Base-by-base conservation (phyloP, 2,888 invertebrate genomes). In the Crioceris asparagi region DNA sequence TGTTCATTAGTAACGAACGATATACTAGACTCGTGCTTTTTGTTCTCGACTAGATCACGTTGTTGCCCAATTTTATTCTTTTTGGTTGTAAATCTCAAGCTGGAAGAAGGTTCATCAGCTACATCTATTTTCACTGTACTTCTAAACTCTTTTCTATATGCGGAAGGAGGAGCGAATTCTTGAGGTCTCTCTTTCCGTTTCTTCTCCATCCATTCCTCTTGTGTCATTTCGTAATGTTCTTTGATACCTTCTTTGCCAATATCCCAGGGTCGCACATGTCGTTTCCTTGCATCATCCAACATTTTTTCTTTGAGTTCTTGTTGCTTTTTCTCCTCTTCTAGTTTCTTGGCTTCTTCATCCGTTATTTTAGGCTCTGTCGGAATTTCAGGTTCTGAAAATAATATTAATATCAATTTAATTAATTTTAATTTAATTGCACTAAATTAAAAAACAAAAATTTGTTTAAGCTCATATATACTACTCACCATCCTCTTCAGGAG, bases 161-260 rank as follows among this genome's bases (percentile, higher is more conserved):
- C 17, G 8, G 42, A 34, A 2, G 72, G 71, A 3, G 91, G 91
- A 1, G 85, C 90, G 65, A 92, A 92, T 60, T 90, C 87, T 1
- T 70, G 55, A 16, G 69, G 66, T 45, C 91, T 70, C 55, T 83
- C 79, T 35, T 67, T 66, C 45, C 92, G 71, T 57, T 84, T 77
- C 52, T 81, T 78, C 44, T 79, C 72, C 5, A 83, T 71, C 74
- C 83, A 85, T 61, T 83, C 82, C 56, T 81, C 79, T 66, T 85
- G 84, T 0, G 75, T 70, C 70, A 82, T 75, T 56, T 76, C 75
- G 17, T 58, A 56, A 46, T 57, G 58, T 51, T 72, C 68, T 36
- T 69, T 56, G 7, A 74, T 62, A 1, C 75, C 77, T 19, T 75
- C 72, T 59, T 83, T 83, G 1, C 81, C 82, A 16, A 77, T 60